These are phyloP conservation scores for Spodoptera exigua DNA, from an alignment of 2,888 invertebrate genomes.

Conservation along the genomic window DNA sequence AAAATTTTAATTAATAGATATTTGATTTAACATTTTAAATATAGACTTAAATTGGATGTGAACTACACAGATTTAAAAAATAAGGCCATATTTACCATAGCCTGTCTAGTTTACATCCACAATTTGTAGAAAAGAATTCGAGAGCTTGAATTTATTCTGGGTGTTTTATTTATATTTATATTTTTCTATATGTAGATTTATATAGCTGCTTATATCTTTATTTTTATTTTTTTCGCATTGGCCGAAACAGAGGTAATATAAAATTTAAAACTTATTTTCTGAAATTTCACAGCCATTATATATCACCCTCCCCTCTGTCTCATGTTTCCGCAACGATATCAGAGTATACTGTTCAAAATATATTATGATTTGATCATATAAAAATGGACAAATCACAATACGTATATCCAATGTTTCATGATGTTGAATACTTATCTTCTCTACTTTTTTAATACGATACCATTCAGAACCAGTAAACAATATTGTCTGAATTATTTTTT, in stretches of 20 bases:
- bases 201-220: constrained; percentile 67
- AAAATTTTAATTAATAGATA: too few species aligned
- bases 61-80: constrained; percentile 1
- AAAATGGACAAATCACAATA: too few species aligned
- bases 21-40: too few species aligned
- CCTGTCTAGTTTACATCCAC: too few species aligned
- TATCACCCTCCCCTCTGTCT: constrained; percentile 67
- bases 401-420: too few species aligned
- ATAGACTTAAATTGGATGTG: not conserved
- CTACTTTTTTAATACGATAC: too few species aligned
- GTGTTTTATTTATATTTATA: constrained; percentile 16
- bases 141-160: constrained; percentile 12
- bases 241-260: constrained; percentile 84
- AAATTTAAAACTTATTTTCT: constrained; percentile 65
- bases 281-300: constrained; percentile 71
- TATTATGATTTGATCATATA: constrained; percentile 1
- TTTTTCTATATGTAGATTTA: constrained; percentile 34
- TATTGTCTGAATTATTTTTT: too few species aligned
- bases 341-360: constrained; percentile 17
- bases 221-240: constrained; percentile 79
- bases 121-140: not conserved
- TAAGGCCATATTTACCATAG: too few species aligned
- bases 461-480: too few species aligned
- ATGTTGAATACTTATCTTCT: too few species aligned
- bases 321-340: constrained; percentile 58